phyloP scores from a whole-genome alignment of 1,140 invertebrate species.

The Calliphora vicina region DNA sequence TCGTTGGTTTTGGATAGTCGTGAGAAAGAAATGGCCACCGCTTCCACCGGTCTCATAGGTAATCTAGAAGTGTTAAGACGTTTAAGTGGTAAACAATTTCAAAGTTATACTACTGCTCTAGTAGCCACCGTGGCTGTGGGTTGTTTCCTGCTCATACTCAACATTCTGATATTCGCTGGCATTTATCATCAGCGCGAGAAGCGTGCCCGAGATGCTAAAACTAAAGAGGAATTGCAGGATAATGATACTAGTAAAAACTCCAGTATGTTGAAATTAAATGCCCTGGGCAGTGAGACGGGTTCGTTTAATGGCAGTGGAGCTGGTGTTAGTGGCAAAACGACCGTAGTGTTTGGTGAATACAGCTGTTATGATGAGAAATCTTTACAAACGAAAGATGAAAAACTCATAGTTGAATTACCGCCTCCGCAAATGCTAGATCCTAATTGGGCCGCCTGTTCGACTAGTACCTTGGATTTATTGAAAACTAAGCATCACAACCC shows the following conservation, averaged over 20 bases:
- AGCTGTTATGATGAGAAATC: constrained; percentile 72
- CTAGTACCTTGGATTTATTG: constrained; percentile 55
- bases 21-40: constrained; percentile 57
- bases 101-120: constrained; percentile 87
- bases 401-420: constrained; percentile 70
- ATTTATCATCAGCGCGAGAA: constrained; percentile 91
- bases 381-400: constrained; percentile 69
- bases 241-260: constrained; percentile 65
- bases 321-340: constrained; percentile 46
- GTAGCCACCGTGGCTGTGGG: constrained; percentile 94
- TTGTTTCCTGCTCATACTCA: constrained; percentile 85
- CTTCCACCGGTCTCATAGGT: constrained; percentile 57
- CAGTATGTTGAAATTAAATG: constrained; percentile 56
- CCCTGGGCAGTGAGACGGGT: constrained; percentile 38
- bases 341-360: constrained; percentile 63
- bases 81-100: constrained; percentile 79
- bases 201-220: constrained; percentile 70
- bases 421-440: constrained; percentile 59
- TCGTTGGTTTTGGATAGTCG: constrained; percentile 25
- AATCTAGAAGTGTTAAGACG: constrained; percentile 68
- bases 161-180: constrained; percentile 92
- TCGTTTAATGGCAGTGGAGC: constrained; percentile 48
- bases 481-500: constrained; percentile 49
- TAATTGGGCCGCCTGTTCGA: constrained; percentile 52
- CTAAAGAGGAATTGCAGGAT: constrained; percentile 77